Base-by-base conservation (phyloP, 2,888 invertebrate species). In the Aphrophora alni region DNA sequence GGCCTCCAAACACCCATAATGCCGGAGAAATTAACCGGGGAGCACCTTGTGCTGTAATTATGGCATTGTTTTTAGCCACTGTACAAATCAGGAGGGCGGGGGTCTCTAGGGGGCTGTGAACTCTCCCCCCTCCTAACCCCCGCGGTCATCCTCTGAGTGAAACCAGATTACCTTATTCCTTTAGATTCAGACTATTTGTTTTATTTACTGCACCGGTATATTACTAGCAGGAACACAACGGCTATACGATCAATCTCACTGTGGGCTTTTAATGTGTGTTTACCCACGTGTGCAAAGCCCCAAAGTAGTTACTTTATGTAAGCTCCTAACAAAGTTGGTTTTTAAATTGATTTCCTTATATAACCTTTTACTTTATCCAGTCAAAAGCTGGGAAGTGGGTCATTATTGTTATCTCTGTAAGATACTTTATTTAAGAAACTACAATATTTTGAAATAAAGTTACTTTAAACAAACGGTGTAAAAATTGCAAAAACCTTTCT, bases 1-100 rank as follows among this genome's bases (percentile, higher is more conserved):
- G 91, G 91, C 91, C 92, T 92, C 92, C 89, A 90, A 91, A 91
- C 92, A 91, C 92, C 91, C 91, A 91, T 92, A 92, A 92, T 91
- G 87, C 87, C 87, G 87, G 86, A 86, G 85, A 87, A 87, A 88
- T 87, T 87, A 88, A 87, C 87, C 87, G 86, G 86, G 87, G 87
- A 87, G 87, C 75, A 75, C 80, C 76, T 80, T 76, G 59, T 70
- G 38, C 72, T 44, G 80, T 80, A 80, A 80, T 80, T 80, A 80
- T 80, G 80, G 80, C 80, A 75, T 80, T 80, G 80, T 80, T 80
- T 80, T 80, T 80, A 83, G 74, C 81, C 79, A 38, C 78, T 51
- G 80, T 82, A 83, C 82, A 83, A 84, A 84, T 84, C 84, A 84
- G 84, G 77, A 82, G 83, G 83, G 84, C 82, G 84, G 82, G 59